Base-by-base conservation (phyloP, 2,888 invertebrate species). In the Eueremaeus valkanovi region DNA sequence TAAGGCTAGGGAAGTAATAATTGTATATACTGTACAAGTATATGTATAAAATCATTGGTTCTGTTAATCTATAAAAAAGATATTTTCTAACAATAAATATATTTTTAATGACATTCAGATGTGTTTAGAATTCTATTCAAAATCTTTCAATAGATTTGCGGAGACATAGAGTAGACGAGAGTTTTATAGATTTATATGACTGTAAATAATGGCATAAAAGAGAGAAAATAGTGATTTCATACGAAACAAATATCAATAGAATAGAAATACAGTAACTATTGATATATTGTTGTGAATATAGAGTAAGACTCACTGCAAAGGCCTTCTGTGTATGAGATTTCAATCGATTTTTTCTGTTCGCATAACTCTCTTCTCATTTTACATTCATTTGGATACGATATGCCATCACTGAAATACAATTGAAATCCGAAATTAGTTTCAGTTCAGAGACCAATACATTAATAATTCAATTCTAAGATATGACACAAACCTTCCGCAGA, bases 291-390 rank as follows among this genome's bases (percentile, higher is more conserved):
- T 58, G 29, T 16, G 5, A 21, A 3, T 27, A 29, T 58, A 9
- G 8, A 9, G 13, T 29, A 58, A 58, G 73, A 89, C 91, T 90
- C 85, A 92, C 93, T 92, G 86, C 93, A 94, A 77, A 91, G 89
- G 80, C 93, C 93, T 36, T 75, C 63, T 80, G 89, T 87, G 84
- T 93, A 92, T 40, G 90, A 87, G 75, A 92, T 89, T 79, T 87
- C 87, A 80, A 93, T 90, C 82, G 89, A 88, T 29, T 89, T 87
- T 73, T 89, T 87, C 81, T 89, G 89, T 77, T 89, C 88, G 84
- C 93, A 93, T 21, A 91, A 89, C 83, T 92, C 90, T 76, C 90
- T 86, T 82, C 90, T 88, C 80, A 93, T 88, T 84, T 90, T 90
- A 85, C 92, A 93, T 81, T 90, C 88, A 86, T 92, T 92, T 78